Base-by-base conservation (phyloP, 2,113 vertebrate genomes). In the Cyprinodon variegatus region DNA sequence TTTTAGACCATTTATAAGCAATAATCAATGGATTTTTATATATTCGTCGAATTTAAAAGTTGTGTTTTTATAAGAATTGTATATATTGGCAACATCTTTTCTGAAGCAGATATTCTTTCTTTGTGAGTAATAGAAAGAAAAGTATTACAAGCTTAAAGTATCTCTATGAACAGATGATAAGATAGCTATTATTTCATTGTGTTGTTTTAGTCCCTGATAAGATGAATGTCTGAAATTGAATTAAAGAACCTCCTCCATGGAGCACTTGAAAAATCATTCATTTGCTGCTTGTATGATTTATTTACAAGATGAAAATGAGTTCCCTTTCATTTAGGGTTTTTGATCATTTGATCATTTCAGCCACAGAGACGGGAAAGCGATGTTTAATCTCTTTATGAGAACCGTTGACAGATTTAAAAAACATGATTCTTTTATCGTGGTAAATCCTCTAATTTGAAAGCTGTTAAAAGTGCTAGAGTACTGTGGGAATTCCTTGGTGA, bases 401-500 rank as follows among this genome's bases (percentile, higher is more conserved):
- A 66, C 8, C 11, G 38, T 72, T 66, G 46, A 70, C 53, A 38
- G 57, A 46, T 68, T 78, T 79, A 70, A 39, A 70, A 81, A 82
- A 71, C 17, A 65, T 11, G 14, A 74, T 71, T 68, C 17, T 61
- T 50, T 53, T 62, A 53, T 78, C 48, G 43, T 48, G 76, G 76
- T 79, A 74, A 63, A 74, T 15, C 14, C 9, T 41, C 43, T 20
- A 57, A 57, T 15, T 17, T 43, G 45, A 75, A 74, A 46, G 45
- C 48, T 20, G 37, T 77, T 72, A 73, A 62, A 17, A 63, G 38
- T 53, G 64, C 79, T 4, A 70, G 68, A 48, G 65, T 63, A 57
- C 60, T 79, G 64, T 86, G 22, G 68, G 78, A 68, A 77, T 63
- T 63, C 13, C 20, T 38, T 22, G n/a, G 17, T n/a, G 76, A 76